phyloP scores from a whole-genome alignment of 2,888 invertebrate species.

The Slavum lentiscoides region DNA sequence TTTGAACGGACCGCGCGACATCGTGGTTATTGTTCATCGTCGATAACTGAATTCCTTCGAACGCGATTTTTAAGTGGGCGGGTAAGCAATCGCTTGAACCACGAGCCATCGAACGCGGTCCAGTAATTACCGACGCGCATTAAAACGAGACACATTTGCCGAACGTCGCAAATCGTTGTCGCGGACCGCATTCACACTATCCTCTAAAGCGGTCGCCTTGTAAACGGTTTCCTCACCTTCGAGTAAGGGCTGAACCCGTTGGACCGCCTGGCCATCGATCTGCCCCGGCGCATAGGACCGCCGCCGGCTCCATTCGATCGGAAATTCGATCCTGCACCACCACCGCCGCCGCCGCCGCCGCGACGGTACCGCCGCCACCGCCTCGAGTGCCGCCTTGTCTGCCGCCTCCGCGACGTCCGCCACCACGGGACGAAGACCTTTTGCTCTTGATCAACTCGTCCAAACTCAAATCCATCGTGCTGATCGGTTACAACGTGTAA shows the following conservation, averaged over 20 bases:
- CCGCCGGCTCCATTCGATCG: conserved; percentile 62
- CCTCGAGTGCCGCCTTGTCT: conserved; percentile 62
- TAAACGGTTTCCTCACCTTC: conserved; percentile 65
- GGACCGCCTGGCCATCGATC: conserved; percentile 66
- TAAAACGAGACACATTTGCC: too few relatives aligned
- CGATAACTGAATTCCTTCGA: too few relatives aligned
- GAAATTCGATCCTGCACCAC: conserved; percentile 60
- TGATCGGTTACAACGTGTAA: too few relatives aligned
- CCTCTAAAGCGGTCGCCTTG: too few relatives aligned
- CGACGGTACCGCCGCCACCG: conserved; percentile 62
- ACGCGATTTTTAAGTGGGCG: too few relatives aligned
- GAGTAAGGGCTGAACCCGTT: conserved; percentile 67
- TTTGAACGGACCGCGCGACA: too few relatives aligned
- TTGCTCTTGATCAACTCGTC: conserved; percentile 94
- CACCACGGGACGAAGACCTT: conserved; percentile 67
- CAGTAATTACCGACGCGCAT: too few relatives aligned
- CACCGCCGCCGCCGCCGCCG: conserved; percentile 62
- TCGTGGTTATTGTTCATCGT: too few relatives aligned
- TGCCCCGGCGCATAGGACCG: conserved; percentile 61
- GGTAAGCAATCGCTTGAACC: too few relatives aligned
- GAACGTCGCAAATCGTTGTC: too few relatives aligned
- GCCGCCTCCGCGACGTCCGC: conserved; percentile 62
- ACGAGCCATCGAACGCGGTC: too few relatives aligned
- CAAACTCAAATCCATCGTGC: conserved; percentile 86
- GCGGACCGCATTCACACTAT: neutral